Conservation (phyloP, 1,140 invertebrate genomes). For the Drosophila rufa region DNA sequence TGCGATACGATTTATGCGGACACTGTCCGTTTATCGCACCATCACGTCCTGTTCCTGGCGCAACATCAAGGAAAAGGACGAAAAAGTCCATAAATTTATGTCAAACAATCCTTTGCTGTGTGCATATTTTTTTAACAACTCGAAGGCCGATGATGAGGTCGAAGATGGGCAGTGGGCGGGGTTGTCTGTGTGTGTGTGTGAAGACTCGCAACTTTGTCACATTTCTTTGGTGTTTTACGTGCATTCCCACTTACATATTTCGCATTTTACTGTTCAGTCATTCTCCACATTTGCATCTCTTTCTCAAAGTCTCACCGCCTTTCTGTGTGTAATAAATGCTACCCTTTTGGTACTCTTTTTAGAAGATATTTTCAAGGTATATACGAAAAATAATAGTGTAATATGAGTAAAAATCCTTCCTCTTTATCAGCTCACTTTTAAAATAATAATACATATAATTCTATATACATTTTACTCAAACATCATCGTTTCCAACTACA, state of each 20-base stretch:
- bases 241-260: conserved; percentile 38
- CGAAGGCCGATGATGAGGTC: conserved; percentile 14
- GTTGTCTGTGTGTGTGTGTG: neutral
- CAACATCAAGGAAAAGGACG: conserved; percentile 13
- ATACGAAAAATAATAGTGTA: neutral
- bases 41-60: conserved; percentile 53
- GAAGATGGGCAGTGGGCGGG: neutral
- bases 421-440: too few relatives aligned
- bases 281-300: conserved; percentile 30
- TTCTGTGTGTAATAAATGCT: neutral
- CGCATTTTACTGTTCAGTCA: conserved; percentile 34
- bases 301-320: neutral
- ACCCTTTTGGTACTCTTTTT: conserved; percentile 1
- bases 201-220: conserved; percentile 32
- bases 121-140: conserved; percentile 48
- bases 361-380: too few relatives aligned
- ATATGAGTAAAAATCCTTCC: neutral
- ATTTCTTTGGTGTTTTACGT: conserved; percentile 32
- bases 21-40: conserved; percentile 75
- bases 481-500: too few relatives aligned
- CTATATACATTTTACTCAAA: too few relatives aligned
- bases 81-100: conserved; percentile 66
- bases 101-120: conserved; percentile 66
- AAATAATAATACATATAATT: too few relatives aligned
- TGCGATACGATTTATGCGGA: conserved; percentile 69